A percentile compares a stretch with the other conserved stretches of the same genome.
Conservation (phyloP, 2,888 invertebrate genomes). For the Epinotia ramella region DNA sequence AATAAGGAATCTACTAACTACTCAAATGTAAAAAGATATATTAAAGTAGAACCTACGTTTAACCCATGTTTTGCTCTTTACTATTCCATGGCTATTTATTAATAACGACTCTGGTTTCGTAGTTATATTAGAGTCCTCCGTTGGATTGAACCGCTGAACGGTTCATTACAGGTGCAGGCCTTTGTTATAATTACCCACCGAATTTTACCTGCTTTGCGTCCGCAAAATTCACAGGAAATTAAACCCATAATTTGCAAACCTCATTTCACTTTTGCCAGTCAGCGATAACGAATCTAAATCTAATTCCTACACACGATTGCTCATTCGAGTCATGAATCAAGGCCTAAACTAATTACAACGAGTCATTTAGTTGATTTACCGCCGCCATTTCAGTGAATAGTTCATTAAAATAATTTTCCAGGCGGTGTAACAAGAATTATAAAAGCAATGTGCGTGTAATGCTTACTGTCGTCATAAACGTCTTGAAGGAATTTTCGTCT, state of each 20-base stretch:
- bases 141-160: not conserved
- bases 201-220: not conserved
- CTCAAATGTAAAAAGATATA: too few relatives aligned
- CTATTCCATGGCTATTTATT: not conserved
- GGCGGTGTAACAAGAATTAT: constrained; percentile 28
- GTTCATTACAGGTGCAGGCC: not conserved
- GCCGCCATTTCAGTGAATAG: constrained; percentile 39
- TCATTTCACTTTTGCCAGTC: constrained; percentile 19
- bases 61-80: not conserved
- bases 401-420: constrained; percentile 45
- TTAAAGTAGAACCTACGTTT: not conserved
- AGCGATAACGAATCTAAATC: constrained; percentile 26
- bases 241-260: constrained; percentile 10
- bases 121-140: not conserved
- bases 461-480: not conserved
- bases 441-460: constrained; percentile 16
- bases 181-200: constrained; percentile 1
- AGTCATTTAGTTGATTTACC: constrained; percentile 43
- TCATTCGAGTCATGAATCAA: constrained; percentile 40
- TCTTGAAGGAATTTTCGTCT: constrained; percentile 21
- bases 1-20: too few relatives aligned
- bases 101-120: not conserved
- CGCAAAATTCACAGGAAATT: constrained; percentile 17
- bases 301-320: constrained; percentile 38
- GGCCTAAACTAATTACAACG: constrained; percentile 39